These are phyloP conservation scores for Mythimna impura DNA, from an alignment of 2,888 invertebrate species.

Conservation along the genomic window DNA sequence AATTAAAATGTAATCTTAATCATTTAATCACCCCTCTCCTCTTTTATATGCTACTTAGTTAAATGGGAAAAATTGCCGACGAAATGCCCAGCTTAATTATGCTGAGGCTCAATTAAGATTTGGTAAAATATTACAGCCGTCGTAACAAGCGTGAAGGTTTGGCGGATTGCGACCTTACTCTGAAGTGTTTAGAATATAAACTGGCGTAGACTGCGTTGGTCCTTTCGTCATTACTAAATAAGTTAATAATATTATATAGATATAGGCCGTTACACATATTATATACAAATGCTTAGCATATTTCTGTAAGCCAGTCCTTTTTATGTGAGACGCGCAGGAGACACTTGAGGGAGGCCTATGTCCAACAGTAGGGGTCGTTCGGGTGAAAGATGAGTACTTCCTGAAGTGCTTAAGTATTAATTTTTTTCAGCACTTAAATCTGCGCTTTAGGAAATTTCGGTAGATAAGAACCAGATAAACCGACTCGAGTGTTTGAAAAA, in stretches of 20 bases:
- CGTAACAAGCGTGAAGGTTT: background rate
- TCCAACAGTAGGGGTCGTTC: no score
- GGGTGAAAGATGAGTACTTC: no score
- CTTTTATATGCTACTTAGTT: slow-evolving; percentile 63
- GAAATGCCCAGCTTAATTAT: slow-evolving; percentile 61
- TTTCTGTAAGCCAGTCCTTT: slow-evolving; percentile 8
- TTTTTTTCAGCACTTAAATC: background rate
- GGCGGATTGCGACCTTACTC: slow-evolving; percentile 24
- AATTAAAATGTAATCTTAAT: slow-evolving; percentile 64
- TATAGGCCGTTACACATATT: background rate
- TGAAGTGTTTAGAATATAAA: slow-evolving; percentile 18
- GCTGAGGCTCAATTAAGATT: slow-evolving; percentile 50
- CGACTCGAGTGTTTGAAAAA: background rate
- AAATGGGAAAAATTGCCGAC: slow-evolving; percentile 66
- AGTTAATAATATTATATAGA: background rate
- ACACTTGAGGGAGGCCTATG: no score
- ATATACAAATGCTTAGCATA: background rate
- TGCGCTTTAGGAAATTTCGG: background rate
- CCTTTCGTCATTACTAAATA: background rate
- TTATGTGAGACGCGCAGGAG: background rate
- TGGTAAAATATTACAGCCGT: slow-evolving; percentile 31
- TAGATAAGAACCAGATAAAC: slow-evolving; percentile 15
- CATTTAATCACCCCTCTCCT: slow-evolving; percentile 48
- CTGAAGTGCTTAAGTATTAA: background rate
- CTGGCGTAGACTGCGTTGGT: background rate